Percentiles rank a stretch among this genome's conserved stretches.
Evolutionary conservation across 2,797 vertebrate species (phyloP).

Genomic region (Morelia viridis): DNA sequence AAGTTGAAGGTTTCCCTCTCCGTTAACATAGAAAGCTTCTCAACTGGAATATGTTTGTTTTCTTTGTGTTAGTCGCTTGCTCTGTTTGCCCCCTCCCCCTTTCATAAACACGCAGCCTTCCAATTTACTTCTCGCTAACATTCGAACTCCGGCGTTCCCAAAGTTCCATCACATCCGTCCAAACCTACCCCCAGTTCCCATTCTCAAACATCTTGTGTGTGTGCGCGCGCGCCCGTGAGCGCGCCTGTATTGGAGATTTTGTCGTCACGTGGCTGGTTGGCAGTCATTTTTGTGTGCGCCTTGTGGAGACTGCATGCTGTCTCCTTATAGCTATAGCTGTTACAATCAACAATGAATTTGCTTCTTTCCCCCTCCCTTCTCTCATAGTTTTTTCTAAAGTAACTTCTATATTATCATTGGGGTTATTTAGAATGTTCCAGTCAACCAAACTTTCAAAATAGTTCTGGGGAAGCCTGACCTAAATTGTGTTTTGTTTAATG

Average conservation of each 20-base stretch:
- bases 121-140: not conserved
- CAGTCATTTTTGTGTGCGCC: slow-evolving; percentile 17
- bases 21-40: slow-evolving; percentile 42
- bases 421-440: not conserved
- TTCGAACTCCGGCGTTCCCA: slow-evolving; percentile 40
- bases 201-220: slow-evolving; percentile 56
- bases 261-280: slow-evolving; percentile 67
- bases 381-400: not conserved
- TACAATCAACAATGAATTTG: slow-evolving; percentile 3
- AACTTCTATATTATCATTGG: not conserved
- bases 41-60: slow-evolving; percentile 46
- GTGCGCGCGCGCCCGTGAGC: slow-evolving; percentile 39
- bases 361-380: not conserved
- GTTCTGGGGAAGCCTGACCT: not conserved
- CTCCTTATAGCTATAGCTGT: not conserved
- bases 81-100: not conserved
- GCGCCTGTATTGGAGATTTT: slow-evolving; percentile 50
- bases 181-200: slow-evolving; percentile 43
- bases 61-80: slow-evolving; percentile 40
- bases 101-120: not conserved
- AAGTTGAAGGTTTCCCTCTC: slow-evolving; percentile 56
- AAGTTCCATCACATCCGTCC: slow-evolving; percentile 52
- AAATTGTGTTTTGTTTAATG: slow-evolving; percentile 32
- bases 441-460: not conserved
- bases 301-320: slow-evolving; percentile 16